Base-by-base conservation (phyloP, 2,113 vertebrate genomes). In the Leucoraja erinaceus region DNA sequence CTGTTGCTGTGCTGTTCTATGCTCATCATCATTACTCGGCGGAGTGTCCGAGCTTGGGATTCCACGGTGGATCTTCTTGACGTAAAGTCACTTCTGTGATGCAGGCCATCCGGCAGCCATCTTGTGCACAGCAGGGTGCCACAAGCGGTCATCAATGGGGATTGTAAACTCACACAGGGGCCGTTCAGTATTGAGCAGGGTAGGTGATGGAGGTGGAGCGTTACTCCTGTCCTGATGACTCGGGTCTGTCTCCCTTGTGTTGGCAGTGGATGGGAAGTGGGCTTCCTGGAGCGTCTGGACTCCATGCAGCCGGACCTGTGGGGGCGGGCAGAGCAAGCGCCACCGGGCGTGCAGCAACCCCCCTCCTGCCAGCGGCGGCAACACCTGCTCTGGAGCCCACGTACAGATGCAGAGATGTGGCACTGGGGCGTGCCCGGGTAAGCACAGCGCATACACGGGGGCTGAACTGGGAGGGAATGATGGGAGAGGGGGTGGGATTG, bases 211-310 rank as follows among this genome's bases (percentile, higher is more conserved):
- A 14, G 38, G 38, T 47, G 38, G 38, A 47, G 38, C 38, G 38
- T 47, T 47, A 47, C 38, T 47, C 38, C 38, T 25, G 11, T 11
- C 3, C 4, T 7, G 90, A 38, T 72, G 22, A 16, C 54, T 10
- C 11, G 25, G 31, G 25, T 59, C 2, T 14, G 25, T 59, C 2
- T 14, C 2, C 33, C 47, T 93, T 68, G 4, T 83, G 38, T 63
- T 70, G 66, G 63, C 79, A 93, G 93, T 78, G 93, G 61, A 93
- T 16, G 76, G 76, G n/a, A 84, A n/a, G 59, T 93, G 81, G 76
- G 47, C 56, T 25, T 16, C 56, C 59, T 93, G 93, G 93, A 59
- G 66, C 16, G 4, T 47, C 7, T 93, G 93, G 93, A 90, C 11
- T 6, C 75, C 75, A 7, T 93, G 93, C 66, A 93, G 76, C 5